A percentile compares a stretch with the other conserved stretches of the same genome.
Evolutionary conservation across 2,113 vertebrate genomes (phyloP).

Genomic region (Oreochromis niloticus): DNA sequence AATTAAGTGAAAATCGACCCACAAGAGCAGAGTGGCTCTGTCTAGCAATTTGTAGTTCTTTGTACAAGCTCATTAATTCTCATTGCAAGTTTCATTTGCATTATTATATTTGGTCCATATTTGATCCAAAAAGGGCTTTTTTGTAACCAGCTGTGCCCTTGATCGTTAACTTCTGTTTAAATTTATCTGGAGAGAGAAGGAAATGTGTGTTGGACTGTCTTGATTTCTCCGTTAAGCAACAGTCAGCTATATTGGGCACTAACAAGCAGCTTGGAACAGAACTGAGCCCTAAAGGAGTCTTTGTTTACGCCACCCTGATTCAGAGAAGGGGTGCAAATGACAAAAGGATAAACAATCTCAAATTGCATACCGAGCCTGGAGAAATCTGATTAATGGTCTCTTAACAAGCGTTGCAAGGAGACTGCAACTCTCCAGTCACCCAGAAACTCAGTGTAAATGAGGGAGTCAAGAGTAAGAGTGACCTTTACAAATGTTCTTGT

Average conservation of each 20-base stretch:
- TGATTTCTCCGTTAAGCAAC: background rate
- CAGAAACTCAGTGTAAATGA: slow-evolving; percentile 2
- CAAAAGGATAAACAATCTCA: background rate
- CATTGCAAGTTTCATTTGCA: background rate
- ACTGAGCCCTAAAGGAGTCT: background rate
- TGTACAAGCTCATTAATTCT: background rate
- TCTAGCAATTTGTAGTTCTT: background rate
- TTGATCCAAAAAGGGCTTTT: background rate
- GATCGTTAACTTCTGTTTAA: background rate
- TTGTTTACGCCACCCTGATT: background rate
- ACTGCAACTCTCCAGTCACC: background rate
- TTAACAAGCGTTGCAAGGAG: slow-evolving; percentile 17
- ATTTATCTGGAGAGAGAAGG: background rate
- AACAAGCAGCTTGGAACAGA: background rate
- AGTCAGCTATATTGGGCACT: background rate
- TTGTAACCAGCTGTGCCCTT: background rate
- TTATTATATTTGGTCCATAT: background rate
- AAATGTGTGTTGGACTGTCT: background rate
- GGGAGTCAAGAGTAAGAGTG: slow-evolving; percentile 3
- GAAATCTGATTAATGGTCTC: slow-evolving; percentile 31
- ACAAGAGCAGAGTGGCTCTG: background rate
- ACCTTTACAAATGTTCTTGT: slow-evolving; percentile 31
- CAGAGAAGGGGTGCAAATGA: background rate
- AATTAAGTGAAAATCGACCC: background rate
- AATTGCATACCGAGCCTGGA: slow-evolving; percentile 4